Evolutionary conservation across 2,888 invertebrate species (phyloP).

Genomic region (Ormyrus nitidulus): DNA sequence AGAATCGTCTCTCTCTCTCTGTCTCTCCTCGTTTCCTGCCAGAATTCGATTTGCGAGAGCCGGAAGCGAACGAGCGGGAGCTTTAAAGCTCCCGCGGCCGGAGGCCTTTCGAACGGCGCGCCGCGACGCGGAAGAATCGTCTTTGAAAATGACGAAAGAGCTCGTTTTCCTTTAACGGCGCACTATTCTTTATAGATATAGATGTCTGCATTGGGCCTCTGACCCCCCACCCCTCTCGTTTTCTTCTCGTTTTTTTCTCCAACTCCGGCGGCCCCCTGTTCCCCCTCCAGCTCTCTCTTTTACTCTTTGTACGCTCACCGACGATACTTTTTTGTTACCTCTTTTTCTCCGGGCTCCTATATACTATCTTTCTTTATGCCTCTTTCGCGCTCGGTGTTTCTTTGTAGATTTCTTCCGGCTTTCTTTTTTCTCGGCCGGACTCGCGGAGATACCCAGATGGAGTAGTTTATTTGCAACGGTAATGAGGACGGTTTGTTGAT

Average conservation of each 20-base stretch:
- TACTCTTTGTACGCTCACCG: slow-evolving; percentile 11
- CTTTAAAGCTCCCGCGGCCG: slow-evolving; percentile 33
- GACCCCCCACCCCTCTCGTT: no score
- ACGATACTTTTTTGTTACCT: slow-evolving; percentile 37
- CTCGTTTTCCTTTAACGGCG: slow-evolving; percentile 49
- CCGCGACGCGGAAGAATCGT: slow-evolving; percentile 14
- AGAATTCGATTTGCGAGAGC: slow-evolving; percentile 54
- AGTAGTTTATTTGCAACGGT: slow-evolving; percentile 27
- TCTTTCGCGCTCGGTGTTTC: slow-evolving; percentile 21
- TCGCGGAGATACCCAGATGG: not conserved
- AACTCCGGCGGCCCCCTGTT: not conserved
- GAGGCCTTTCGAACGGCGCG: slow-evolving; percentile 1
- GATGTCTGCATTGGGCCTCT: not conserved
- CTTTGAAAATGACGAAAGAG: slow-evolving; percentile 53
- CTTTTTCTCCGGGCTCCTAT: not conserved
- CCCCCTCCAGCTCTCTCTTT: not conserved
- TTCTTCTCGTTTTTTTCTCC: no score
- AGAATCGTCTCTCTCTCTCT: not conserved
- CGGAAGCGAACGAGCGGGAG: slow-evolving; percentile 44
- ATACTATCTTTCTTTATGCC: slow-evolving; percentile 27
- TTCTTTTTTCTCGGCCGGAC: not conserved
- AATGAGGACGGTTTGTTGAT: slow-evolving; percentile 27
- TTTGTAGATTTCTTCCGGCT: slow-evolving; percentile 6
- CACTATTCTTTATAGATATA: slow-evolving; percentile 14
- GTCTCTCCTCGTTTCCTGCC: slow-evolving; percentile 37